Conservation (phyloP, 1,140 invertebrate species). For the Diuraphis noxia region DNA sequence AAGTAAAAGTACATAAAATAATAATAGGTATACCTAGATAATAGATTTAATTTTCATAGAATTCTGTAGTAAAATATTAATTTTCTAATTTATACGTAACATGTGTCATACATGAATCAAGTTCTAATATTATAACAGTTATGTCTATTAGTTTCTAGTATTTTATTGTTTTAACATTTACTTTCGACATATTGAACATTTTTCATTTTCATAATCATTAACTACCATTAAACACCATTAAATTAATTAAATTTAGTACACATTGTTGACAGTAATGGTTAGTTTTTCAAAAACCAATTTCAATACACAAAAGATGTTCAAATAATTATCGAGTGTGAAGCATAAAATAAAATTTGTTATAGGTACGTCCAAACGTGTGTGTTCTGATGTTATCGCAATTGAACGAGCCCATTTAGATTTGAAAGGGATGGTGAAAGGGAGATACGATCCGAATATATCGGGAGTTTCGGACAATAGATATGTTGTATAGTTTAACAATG, state of each 20-base stretch:
- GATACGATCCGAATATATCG: neutral
- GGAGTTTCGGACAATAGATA: neutral
- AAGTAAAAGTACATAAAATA: neutral
- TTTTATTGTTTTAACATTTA: neutral
- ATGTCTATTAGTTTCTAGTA: neutral
- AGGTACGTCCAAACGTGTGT: neutral
- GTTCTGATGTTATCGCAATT: conserved; percentile 12
- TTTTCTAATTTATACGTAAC: neutral
- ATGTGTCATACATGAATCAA: neutral
- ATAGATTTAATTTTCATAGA: neutral
- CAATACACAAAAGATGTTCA: neutral
- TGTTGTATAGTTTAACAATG: neutral
- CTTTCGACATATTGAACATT: neutral
- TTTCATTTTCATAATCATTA: neutral
- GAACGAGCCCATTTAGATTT: conserved; percentile 7
- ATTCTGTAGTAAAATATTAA: neutral
- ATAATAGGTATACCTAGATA: neutral
- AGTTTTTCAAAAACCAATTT: neutral
- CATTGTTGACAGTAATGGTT: neutral
- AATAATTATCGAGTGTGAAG: conserved; percentile 6
- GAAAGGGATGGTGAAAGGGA: neutral
- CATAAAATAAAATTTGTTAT: conserved; percentile 20
- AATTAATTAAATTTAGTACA: neutral
- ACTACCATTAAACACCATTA: neutral
- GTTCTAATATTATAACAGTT: neutral